A percentile compares a stretch with the other conserved stretches of the same genome.
These are phyloP conservation scores for Melanotaenia nigrans DNA, from an alignment of 2,797 vertebrate species.

Conservation along the genomic window DNA sequence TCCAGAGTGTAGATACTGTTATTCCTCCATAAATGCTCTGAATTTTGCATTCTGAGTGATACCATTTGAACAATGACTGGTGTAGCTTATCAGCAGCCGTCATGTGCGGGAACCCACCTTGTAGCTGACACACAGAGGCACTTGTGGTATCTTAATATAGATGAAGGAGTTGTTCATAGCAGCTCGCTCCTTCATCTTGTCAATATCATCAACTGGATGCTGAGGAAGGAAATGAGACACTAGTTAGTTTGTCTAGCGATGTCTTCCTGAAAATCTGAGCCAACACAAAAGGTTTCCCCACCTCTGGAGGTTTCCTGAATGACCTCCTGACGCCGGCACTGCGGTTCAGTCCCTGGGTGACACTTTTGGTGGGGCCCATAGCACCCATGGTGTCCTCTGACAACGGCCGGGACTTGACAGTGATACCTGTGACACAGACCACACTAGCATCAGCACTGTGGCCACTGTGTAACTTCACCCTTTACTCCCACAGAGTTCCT, in stretches of 20 bases:
- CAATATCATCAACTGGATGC: slow-evolving; percentile 98
- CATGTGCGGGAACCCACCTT: slow-evolving; percentile 83
- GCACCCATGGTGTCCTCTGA: slow-evolving; percentile 90
- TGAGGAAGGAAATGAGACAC: slow-evolving; percentile 57
- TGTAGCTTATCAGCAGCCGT: not conserved
- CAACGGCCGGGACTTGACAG: slow-evolving; percentile 91
- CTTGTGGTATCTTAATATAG: slow-evolving; percentile 99
- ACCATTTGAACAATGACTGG: not conserved
- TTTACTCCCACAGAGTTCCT: slow-evolving; percentile 44
- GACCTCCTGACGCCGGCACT: slow-evolving; percentile 94
- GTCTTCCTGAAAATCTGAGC: not conserved
- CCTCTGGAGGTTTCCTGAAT: slow-evolving; percentile 95
- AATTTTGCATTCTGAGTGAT: not conserved
- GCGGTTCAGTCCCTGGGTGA: slow-evolving; percentile 93
- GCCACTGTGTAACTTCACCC: slow-evolving; percentile 51
- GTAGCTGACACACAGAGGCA: slow-evolving; percentile 98
- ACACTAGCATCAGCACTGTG: slow-evolving; percentile 35
- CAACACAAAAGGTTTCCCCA: slow-evolving; percentile 59
- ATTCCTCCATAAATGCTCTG: not conserved
- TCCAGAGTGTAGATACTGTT: not conserved
- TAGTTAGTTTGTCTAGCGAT: not conserved
- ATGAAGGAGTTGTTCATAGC: slow-evolving; percentile 99
- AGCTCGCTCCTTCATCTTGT: slow-evolving; percentile 99
- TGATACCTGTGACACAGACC: slow-evolving; percentile 83
- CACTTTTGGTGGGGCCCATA: slow-evolving; percentile 92